phyloP scores from a whole-genome alignment of 2,888 invertebrate genomes.

The Lochmaea capreae region DNA sequence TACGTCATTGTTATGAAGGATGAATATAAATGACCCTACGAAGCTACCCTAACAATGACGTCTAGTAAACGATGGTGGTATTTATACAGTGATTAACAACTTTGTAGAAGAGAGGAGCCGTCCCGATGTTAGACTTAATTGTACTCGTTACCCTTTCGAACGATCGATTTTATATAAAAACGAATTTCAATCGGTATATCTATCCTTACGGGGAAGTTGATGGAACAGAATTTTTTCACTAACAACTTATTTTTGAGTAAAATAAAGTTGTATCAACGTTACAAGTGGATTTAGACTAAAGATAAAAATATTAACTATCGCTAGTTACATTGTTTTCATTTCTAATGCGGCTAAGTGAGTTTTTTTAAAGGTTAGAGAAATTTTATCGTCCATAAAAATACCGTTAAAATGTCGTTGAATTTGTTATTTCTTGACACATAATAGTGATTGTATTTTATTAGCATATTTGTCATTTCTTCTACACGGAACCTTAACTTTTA shows the following conservation, averaged over 20 bases:
- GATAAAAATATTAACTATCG: too few relatives aligned
- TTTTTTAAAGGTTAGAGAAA: not conserved
- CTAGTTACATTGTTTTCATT: not conserved
- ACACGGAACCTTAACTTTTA: not conserved
- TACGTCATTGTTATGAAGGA: slow-evolving; percentile 42
- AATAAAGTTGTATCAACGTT: not conserved
- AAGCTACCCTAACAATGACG: slow-evolving; percentile 42
- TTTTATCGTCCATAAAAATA: not conserved
- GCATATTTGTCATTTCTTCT: slow-evolving; percentile 1
- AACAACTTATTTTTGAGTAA: too few relatives aligned
- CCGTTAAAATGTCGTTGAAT: slow-evolving; percentile 6
- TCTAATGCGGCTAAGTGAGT: not conserved
- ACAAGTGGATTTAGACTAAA: too few relatives aligned
- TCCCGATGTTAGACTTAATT: slow-evolving; percentile 39
- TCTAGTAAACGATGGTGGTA: slow-evolving; percentile 46
- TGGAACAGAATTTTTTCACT: not conserved
- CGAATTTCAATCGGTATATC: slow-evolving; percentile 34
- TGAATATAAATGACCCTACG: slow-evolving; percentile 44
- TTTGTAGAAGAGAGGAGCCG: slow-evolving; percentile 45
- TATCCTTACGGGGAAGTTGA: not conserved
- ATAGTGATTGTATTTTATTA: slow-evolving; percentile 6
- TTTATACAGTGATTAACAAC: slow-evolving; percentile 54
- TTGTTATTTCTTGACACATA: not conserved
- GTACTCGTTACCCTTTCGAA: slow-evolving; percentile 38
- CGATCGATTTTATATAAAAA: slow-evolving; percentile 39